These are phyloP conservation scores for Ecdyonurus torrentis DNA, from an alignment of 2,888 invertebrate species.

Conservation along the genomic window DNA sequence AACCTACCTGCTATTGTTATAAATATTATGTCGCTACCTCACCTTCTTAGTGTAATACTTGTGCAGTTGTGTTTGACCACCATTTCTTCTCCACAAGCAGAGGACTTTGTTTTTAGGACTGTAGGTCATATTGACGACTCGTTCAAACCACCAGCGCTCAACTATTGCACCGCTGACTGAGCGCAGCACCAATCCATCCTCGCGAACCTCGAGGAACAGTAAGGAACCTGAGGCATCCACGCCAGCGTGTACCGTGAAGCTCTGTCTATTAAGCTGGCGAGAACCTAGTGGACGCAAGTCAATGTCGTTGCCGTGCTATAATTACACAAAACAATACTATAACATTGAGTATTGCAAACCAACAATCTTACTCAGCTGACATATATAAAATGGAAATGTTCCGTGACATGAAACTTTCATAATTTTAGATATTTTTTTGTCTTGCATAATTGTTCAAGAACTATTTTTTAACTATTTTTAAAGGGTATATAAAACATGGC, in stretches of 20 bases:
- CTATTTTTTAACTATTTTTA: background rate
- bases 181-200: constrained; percentile 79
- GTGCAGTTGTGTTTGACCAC: constrained; percentile 86
- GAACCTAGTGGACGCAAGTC: constrained; percentile 93
- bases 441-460: background rate
- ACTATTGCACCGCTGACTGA: constrained; percentile 73
- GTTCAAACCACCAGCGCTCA: constrained; percentile 98
- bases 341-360: background rate
- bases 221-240: constrained; percentile 81
- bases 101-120: constrained; percentile 95
- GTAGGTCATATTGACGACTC: constrained; percentile 98
- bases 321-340: constrained; percentile 14
- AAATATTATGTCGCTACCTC: no score
- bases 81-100: constrained; percentile 92
- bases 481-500: background rate
- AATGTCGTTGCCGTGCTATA: constrained; percentile 92
- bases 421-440: constrained; percentile 1
- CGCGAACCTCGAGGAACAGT: constrained; percentile 85
- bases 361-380: background rate
- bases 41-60: constrained; percentile 99
- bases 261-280: constrained; percentile 85
- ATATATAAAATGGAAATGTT: no score
- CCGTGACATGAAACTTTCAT: background rate
- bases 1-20: background rate
- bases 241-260: constrained; percentile 95